Evolutionary conservation across 1,140 invertebrate genomes (phyloP), one percentile per base, ranked within the genome.

Genomic region (Brachionus rubens): DNA sequence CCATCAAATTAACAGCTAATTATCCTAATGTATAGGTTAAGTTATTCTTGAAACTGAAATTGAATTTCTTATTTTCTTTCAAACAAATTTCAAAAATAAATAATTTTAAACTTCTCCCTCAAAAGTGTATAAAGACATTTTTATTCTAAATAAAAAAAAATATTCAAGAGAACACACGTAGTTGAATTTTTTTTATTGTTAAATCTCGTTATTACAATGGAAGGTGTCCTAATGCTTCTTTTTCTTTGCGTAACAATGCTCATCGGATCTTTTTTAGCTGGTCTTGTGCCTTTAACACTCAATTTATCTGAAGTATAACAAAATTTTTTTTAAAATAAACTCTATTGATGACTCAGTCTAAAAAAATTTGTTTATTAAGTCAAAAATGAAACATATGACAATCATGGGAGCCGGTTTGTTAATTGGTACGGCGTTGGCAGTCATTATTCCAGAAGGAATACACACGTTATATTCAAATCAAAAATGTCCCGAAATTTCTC

Each of bases 401-500:
- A 90, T 98, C 36, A 89, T 99, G 52, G 96, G 96, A 54, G 95
- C 96, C 54, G 96, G 96, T 26, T 87, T 99, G 7, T 86, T 99
- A n/a, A 93, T 99, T 47, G 96, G 96, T 3, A 98, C 96, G 72
- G 95, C 96, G 0, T 84, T 99, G 56, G 91, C 93, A 76, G 95
- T 99, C 0, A 99, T 99, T 52, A 98, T 99, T 80, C 97, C 97
- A 0, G 97, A 99, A 87, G 97, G 96, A 40, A 91, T 99, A 30
- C 87, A 94, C 78, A 90, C 93, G 2, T 85, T 98, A 67, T 88
- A 88, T 79, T 65, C 59, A 2, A 65, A 65, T 80, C 81, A 28
- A 80, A 80, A n/a, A 79, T 83, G 76, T 78, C 78, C 43, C 77
- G 80, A 79, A 50, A 3, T 26, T 16, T 5, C 12, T 30, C 43